Percentiles rank a stretch among this genome's conserved stretches.
Conservation (phyloP, 2,113 vertebrate genomes). For the Erythrocebus patas region DNA sequence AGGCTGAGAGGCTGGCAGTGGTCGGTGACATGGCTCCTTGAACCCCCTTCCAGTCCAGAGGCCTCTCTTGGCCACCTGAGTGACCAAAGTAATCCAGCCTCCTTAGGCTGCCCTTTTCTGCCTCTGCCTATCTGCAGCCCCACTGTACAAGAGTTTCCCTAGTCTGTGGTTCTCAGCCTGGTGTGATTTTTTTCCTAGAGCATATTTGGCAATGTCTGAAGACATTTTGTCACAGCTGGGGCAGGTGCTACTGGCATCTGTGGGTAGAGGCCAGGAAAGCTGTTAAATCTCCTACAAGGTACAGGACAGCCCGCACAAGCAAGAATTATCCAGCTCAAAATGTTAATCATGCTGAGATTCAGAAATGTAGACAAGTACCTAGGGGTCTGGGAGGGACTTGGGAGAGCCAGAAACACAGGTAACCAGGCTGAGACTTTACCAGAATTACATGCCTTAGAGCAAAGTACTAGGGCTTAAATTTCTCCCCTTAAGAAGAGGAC, state of each 20-base stretch:
- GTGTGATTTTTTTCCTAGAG: neutral
- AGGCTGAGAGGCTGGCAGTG: neutral
- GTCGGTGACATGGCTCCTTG: neutral
- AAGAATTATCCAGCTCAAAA: neutral
- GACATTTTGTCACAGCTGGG: neutral
- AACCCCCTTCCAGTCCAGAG: too few relatives aligned
- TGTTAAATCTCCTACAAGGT: neutral
- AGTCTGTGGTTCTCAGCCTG: neutral
- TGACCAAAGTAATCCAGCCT: too few relatives aligned
- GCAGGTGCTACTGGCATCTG: neutral
- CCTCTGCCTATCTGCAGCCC: neutral
- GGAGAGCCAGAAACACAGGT: neutral
- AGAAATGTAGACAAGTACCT: neutral
- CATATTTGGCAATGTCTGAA: neutral
- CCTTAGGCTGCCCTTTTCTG: fast-evolving
- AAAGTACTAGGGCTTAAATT: neutral
- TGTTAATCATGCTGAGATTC: too few relatives aligned
- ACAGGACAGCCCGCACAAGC: neutral
- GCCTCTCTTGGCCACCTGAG: neutral
- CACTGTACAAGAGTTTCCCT: neutral
- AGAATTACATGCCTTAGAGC: neutral
- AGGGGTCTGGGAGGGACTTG: neutral
- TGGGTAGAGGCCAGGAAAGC: neutral
- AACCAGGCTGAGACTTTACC: neutral
- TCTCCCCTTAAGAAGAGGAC: neutral